phyloP scores from a whole-genome alignment of 2,113 vertebrate genomes.

The Hiodon tergisus region DNA sequence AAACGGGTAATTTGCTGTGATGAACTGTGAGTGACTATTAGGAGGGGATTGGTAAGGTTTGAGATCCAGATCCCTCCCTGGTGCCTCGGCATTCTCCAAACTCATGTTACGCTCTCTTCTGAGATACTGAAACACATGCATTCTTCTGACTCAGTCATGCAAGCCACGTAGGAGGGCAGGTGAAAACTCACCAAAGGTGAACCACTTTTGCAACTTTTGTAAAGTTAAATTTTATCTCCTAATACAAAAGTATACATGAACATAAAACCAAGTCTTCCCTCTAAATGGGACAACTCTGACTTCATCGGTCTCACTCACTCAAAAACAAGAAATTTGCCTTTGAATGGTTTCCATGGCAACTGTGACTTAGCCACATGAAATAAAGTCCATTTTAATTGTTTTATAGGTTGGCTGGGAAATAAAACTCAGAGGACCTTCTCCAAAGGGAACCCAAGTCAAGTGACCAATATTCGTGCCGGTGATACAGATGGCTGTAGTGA shows the following conservation, averaged over 20 bases:
- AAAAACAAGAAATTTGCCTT: background rate
- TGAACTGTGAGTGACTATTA: too few relatives aligned
- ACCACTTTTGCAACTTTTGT: background rate
- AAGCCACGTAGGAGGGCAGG: too few relatives aligned
- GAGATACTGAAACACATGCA: too few relatives aligned
- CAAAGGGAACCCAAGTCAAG: background rate
- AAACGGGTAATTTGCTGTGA: too few relatives aligned
- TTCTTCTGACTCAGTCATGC: too few relatives aligned
- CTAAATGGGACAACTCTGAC: background rate
- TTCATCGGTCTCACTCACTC: too few relatives aligned
- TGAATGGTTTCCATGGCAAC: conserved; percentile 20
- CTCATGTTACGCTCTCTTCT: too few relatives aligned
- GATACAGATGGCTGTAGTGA: background rate
- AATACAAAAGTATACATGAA: background rate
- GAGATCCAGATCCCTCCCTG: too few relatives aligned
- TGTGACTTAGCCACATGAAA: background rate
- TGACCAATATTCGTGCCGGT: background rate
- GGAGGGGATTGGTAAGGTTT: too few relatives aligned
- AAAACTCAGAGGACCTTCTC: background rate
- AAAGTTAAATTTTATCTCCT: background rate
- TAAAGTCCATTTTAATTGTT: conserved; percentile 12
- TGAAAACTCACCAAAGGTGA: too few relatives aligned
- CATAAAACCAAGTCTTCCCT: background rate
- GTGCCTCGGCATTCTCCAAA: too few relatives aligned
- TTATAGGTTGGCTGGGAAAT: background rate